A percentile compares a stretch with the other conserved stretches of the same genome.
Evolutionary conservation across 2,888 invertebrate species (phyloP).

Genomic region (Clusia tigrina): DNA sequence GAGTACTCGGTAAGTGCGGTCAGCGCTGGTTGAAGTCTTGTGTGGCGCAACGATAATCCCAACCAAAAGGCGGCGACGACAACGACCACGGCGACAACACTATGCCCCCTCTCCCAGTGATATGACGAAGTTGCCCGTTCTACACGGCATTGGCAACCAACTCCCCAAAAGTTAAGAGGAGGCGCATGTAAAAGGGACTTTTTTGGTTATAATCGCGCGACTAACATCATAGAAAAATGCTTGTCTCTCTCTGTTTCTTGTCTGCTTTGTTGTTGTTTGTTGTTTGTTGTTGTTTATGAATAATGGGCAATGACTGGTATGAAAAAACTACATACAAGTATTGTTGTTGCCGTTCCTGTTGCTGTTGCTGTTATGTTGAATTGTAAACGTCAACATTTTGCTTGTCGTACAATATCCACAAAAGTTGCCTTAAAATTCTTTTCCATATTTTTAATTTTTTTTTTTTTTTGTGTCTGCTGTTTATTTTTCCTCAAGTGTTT

Average conservation of each 20-base stretch:
- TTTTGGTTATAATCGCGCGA: constrained; percentile 4
- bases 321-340: too few relatives aligned
- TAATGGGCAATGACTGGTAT: constrained; percentile 6
- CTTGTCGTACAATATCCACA: background rate
- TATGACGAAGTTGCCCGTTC: too few relatives aligned
- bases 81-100: background rate
- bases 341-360: too few relatives aligned
- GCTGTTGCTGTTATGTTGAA: background rate
- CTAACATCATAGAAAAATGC: background rate
- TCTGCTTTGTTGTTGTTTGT: background rate
- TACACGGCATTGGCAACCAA: too few relatives aligned
- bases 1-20: background rate
- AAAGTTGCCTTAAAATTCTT: too few relatives aligned
- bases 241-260: background rate
- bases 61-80: background rate
- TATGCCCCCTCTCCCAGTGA: background rate
- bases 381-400: constrained; percentile 1
- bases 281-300: constrained; percentile 8
- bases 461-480: too few relatives aligned
- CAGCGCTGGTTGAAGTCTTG: background rate
- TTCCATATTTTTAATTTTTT: too few relatives aligned
- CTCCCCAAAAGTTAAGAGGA: too few relatives aligned
- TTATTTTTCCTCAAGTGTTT: background rate
- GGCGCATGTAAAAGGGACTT: background rate
- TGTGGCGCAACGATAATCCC: background rate